These are phyloP conservation scores for Napeogenes inachia DNA, from an alignment of 2,888 invertebrate genomes.

Conservation along the genomic window DNA sequence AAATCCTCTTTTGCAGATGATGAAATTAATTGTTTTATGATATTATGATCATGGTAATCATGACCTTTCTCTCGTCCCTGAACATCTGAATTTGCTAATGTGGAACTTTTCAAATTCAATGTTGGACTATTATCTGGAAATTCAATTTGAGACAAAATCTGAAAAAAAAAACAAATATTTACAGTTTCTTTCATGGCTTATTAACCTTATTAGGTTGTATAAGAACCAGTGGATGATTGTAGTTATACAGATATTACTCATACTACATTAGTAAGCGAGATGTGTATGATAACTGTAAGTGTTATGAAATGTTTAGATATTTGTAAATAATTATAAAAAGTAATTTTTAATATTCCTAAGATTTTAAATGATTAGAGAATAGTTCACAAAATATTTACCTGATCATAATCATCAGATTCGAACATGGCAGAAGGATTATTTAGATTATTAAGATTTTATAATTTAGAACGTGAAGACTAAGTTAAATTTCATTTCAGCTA, in stretches of 20 bases:
- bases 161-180: slow-evolving; percentile 27
- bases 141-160: slow-evolving; percentile 67
- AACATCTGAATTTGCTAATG: background rate
- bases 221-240: too few species aligned
- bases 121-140: slow-evolving; percentile 43
- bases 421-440: slow-evolving; percentile 46
- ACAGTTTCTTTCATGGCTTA: background rate
- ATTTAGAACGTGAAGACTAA: too few species aligned
- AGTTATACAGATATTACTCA: too few species aligned
- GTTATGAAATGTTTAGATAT: too few species aligned
- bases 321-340: too few species aligned
- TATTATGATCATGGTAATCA: background rate
- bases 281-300: too few species aligned
- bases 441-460: too few species aligned
- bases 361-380: background rate
- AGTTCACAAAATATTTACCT: slow-evolving; percentile 42
- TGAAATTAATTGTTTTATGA: too few species aligned
- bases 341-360: too few species aligned
- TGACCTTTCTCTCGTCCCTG: background rate
- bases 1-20: background rate
- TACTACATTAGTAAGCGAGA: too few species aligned
- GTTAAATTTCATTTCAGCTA: too few species aligned
- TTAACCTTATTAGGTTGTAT: too few species aligned
- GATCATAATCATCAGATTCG: slow-evolving; percentile 69
- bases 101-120: background rate